phyloP scores from a whole-genome alignment of 2,888 invertebrate species.

The Volucella zonaria region DNA sequence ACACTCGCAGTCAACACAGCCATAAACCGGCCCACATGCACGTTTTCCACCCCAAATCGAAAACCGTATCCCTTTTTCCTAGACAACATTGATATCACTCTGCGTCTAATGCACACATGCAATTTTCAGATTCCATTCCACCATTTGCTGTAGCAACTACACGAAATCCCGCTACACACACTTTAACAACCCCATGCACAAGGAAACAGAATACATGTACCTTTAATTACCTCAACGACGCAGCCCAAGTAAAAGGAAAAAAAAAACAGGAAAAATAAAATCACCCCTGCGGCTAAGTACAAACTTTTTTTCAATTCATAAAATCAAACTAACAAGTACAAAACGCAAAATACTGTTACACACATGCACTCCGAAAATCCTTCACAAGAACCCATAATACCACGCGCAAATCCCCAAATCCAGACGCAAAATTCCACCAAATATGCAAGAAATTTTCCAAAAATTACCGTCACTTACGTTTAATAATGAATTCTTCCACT shows the following conservation, averaged over 20 bases:
- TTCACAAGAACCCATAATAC: background rate
- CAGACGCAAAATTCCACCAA: background rate
- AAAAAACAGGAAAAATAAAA: background rate
- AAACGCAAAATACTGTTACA: constrained; percentile 66
- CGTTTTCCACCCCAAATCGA: no score
- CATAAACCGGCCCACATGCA: no score
- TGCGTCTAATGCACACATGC: no score
- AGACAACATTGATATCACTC: no score
- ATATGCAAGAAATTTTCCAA: background rate
- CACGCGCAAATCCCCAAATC: background rate
- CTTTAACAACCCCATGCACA: no score
- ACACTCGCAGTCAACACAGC: no score
- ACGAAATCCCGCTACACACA: no score
- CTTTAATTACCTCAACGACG: background rate
- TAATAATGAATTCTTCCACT: constrained; percentile 56
- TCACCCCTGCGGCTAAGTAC: background rate
- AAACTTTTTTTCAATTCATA: constrained; percentile 1
- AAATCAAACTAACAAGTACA: constrained; percentile 58
- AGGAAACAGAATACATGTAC: no score
- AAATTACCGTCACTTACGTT: constrained; percentile 42
- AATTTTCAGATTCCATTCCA: no score
- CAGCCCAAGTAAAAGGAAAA: background rate
- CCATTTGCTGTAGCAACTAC: no score
- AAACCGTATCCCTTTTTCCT: no score
- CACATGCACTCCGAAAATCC: background rate